Conservation (phyloP, 2,888 invertebrate species). For the Lutraria lutraria region DNA sequence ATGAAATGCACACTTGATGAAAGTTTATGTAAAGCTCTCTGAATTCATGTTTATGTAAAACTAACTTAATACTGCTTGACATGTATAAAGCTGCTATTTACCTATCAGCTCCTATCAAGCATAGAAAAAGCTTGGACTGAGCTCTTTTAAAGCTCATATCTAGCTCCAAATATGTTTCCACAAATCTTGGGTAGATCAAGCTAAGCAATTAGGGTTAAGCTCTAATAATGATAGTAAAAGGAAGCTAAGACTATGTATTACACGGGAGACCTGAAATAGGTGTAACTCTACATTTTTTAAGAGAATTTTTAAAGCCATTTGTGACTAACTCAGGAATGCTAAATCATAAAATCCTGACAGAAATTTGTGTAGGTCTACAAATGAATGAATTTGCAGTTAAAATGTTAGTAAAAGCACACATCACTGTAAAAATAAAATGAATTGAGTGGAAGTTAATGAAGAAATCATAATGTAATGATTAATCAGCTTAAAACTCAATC, state of each 20-base stretch:
- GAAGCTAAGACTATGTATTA: not conserved
- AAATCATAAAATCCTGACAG: slow-evolving; percentile 30
- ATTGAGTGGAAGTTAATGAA: not conserved
- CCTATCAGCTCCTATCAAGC: not conserved
- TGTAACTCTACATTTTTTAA: not conserved
- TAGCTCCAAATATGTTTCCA: not conserved
- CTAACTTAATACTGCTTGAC: no score
- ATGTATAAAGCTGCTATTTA: no score
- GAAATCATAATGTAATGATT: not conserved
- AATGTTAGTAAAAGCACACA: not conserved
- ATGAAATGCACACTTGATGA: no score
- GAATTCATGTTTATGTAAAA: no score
- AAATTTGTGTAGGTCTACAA: slow-evolving; percentile 49
- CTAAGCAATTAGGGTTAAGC: not conserved
- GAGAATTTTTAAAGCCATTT: not conserved
- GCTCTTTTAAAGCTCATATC: not conserved
- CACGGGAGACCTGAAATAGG: not conserved
- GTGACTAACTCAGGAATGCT: slow-evolving; percentile 29
- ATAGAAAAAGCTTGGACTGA: not conserved
- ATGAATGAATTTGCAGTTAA: slow-evolving; percentile 48
- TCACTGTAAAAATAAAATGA: not conserved
- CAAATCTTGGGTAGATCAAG: not conserved
- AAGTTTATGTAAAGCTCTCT: no score
- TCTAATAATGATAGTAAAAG: not conserved
- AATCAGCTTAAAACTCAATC: not conserved